phyloP scores from a whole-genome alignment of 1,140 invertebrate species.

The Andrena cerasifolii region DNA sequence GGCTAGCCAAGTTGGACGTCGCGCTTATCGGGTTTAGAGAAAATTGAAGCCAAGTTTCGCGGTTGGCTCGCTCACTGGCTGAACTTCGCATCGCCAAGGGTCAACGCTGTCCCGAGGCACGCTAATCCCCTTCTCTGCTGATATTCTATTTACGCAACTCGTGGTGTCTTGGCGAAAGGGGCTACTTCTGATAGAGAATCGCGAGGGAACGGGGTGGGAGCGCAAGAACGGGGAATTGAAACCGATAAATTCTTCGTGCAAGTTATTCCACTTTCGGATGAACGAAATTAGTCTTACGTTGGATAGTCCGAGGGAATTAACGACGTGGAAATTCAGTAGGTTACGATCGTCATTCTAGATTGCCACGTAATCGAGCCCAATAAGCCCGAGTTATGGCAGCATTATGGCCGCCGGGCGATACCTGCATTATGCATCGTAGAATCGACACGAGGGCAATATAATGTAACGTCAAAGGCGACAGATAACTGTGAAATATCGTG shows the following conservation, averaged over 20 bases:
- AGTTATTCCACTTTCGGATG: background rate
- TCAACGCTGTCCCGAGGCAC: background rate
- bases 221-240: too few species aligned
- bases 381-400: slow-evolving; percentile 23
- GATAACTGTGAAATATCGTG: too few species aligned
- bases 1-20: too few species aligned
- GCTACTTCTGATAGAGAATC: too few species aligned
- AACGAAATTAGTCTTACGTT: background rate
- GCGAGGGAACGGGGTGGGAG: too few species aligned
- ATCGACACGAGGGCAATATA: too few species aligned
- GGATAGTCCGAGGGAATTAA: background rate
- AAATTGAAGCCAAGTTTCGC: background rate
- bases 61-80: too few species aligned
- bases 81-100: background rate
- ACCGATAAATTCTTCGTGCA: too few species aligned
- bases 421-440: too few species aligned
- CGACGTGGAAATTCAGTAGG: background rate
- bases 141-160: slow-evolving; percentile 1
- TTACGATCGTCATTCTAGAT: background rate
- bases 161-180: background rate
- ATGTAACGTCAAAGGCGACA: too few species aligned
- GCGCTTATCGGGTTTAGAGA: background rate
- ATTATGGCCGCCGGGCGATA: too few species aligned
- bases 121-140: background rate
- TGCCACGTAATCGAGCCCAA: background rate